Base-by-base conservation (phyloP, 2,888 invertebrate genomes). In the Drymonia ruficornis region DNA sequence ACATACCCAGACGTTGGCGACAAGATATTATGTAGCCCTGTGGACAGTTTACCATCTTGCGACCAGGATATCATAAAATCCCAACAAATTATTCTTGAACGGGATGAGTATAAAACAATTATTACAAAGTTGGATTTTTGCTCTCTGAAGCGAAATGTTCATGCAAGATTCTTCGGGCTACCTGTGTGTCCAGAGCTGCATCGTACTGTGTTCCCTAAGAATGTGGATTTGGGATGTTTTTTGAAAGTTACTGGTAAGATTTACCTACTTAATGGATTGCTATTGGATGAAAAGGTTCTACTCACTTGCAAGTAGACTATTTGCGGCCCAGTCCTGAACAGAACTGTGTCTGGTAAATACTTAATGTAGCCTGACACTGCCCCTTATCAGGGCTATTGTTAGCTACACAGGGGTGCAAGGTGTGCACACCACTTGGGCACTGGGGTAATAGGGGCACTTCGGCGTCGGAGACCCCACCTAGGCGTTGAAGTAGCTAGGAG, bases 151-250 rank as follows among this genome's bases (percentile, higher is more conserved):
- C 84, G 89, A 56, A 94, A 96, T 89, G 93, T 96, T 15, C 95
- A 95, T 79, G 94, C 95, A 8, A 90, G 96, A 68, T 94, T 95
- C 71, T 92, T 88, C 84, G 94, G 94, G 23, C 84, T 97, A 56
- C 96, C 96, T 0, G 93, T 94, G 0, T 95, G 95, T 77, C 95
- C 95, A 16, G 96, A 96, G 76, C 81, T 96, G 18, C 94, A 94
- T 73, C 87, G 95, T 58, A 94, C 93, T 15, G 85, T 93, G 43
- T 94, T 97, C 72, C 97, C 97, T 0, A 94, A 94, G 65, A 95
- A 95, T 82, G 93, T 94, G 55, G 96, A 97, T 86, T 86, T 95
- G 68, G 95, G 95, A 65, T 94, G 93, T 70, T 96, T 97, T 87
- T 82, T 97, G 53, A 95, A 96, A 83, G 91, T 97, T 29, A 94